These are phyloP conservation scores for Silurus aristotelis DNA, from an alignment of 2,797 vertebrate genomes.

Conservation along the genomic window DNA sequence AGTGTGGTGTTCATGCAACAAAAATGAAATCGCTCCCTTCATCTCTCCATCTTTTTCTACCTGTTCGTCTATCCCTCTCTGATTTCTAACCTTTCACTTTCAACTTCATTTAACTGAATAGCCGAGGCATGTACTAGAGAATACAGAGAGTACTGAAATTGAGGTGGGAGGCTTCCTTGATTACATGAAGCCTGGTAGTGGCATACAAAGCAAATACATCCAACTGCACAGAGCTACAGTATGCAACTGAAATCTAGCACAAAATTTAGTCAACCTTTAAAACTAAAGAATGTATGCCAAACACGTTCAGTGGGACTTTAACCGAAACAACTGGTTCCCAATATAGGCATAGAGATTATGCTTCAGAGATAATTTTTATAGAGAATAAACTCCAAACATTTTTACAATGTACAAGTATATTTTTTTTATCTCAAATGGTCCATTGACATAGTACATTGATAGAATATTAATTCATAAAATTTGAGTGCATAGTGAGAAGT, in stretches of 20 bases:
- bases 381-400: not conserved
- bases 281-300: not conserved
- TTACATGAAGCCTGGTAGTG: slow-evolving; percentile 2
- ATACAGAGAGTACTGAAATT: not conserved
- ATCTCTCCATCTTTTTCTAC: slow-evolving; percentile 7
- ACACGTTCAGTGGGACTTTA: not conserved
- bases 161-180: slow-evolving; percentile 3
- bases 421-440: not conserved
- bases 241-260: not conserved
- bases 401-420: not conserved
- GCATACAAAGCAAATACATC: slow-evolving; percentile 8
- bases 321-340: not conserved
- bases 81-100: slow-evolving; percentile 21
- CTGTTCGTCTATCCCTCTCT: not conserved
- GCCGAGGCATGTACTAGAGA: not conserved
- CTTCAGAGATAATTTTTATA: not conserved
- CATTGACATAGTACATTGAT: not conserved
- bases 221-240: not conserved
- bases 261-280: not conserved
- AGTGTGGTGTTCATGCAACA: slow-evolving; percentile 24
- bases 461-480: not conserved
- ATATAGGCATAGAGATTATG: not conserved
- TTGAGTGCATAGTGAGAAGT: not conserved
- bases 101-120: slow-evolving; percentile 14
- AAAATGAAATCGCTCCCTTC: slow-evolving; percentile 20